Percentiles rank a stretch among this genome's conserved stretches.
Conservation (phyloP, 2,888 invertebrate genomes). For the Leucozona laternaria region DNA sequence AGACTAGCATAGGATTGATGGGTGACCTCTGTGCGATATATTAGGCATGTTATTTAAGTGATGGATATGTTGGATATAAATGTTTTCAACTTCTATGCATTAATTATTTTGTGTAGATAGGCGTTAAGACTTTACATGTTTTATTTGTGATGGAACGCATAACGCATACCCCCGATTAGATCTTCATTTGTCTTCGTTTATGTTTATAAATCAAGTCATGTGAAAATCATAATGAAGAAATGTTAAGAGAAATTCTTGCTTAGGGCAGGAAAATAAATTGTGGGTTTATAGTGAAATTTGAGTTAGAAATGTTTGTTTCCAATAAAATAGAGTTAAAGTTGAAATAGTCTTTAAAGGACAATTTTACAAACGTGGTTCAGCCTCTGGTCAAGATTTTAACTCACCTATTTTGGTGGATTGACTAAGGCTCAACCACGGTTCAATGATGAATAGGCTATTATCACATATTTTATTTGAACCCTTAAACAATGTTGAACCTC, state of each 20-base stretch:
- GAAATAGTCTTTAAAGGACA: too few species aligned
- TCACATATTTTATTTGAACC: too few species aligned
- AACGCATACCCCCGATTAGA: slow-evolving; percentile 16
- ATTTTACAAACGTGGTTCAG: too few species aligned
- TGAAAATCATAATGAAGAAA: background rate
- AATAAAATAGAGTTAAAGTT: too few species aligned
- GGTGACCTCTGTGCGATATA: slow-evolving; percentile 52
- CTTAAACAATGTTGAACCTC: too few species aligned
- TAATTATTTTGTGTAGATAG: slow-evolving; percentile 47
- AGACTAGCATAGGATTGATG: slow-evolving; percentile 56
- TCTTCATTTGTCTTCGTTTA: slow-evolving; percentile 34
- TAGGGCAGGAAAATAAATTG: background rate
- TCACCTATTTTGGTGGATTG: too few species aligned
- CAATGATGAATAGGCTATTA: too few species aligned
- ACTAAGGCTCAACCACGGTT: too few species aligned
- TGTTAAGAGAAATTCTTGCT: background rate
- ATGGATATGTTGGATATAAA: slow-evolving; percentile 56
- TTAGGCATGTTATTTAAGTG: slow-evolving; percentile 1
- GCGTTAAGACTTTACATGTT: slow-evolving; percentile 13
- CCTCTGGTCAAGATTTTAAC: too few species aligned
- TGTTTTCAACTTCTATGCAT: slow-evolving; percentile 45
- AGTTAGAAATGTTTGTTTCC: too few species aligned
- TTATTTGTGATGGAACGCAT: slow-evolving; percentile 19
- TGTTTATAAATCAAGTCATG: slow-evolving; percentile 7
- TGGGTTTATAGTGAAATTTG: background rate